A percentile compares a stretch with the other conserved stretches of the same genome.
Evolutionary conservation across 2,113 vertebrate genomes (phyloP).

Genomic region (Tonatia bakeri): DNA sequence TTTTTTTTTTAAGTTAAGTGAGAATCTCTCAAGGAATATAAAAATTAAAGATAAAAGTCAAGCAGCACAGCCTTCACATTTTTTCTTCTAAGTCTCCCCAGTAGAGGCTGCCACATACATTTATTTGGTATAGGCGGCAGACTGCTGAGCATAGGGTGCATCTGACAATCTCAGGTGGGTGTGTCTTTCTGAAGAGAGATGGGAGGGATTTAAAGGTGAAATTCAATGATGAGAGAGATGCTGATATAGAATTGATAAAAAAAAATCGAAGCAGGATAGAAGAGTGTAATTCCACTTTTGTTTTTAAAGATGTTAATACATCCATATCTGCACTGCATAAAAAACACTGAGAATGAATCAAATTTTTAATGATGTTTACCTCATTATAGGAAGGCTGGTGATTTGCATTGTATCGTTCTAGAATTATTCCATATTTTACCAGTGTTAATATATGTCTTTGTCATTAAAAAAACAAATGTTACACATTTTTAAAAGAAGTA

Average conservation of each 20-base stretch:
- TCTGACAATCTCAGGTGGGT: neutral
- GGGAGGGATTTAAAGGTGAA: neutral
- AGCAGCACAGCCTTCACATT: neutral
- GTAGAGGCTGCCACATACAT: slow-evolving; percentile 46
- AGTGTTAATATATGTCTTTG: neutral
- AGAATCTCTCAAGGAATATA: slow-evolving; percentile 56
- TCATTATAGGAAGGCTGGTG: neutral
- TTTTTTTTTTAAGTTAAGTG: slow-evolving; percentile 46
- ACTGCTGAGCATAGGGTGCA: neutral
- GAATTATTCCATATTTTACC: neutral
- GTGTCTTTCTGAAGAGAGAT: neutral
- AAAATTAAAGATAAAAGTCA: slow-evolving; percentile 45
- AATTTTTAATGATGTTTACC: slow-evolving; percentile 36
- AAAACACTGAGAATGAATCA: neutral
- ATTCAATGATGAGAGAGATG: neutral
- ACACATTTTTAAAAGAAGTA: neutral
- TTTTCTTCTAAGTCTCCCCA: slow-evolving; percentile 35
- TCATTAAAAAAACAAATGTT: neutral
- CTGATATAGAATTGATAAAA: neutral
- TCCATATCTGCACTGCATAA: neutral
- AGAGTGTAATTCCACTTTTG: neutral
- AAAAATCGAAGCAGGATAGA: neutral
- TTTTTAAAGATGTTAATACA: slow-evolving; percentile 28
- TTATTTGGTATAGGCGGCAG: neutral
- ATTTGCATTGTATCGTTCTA: neutral